Percentiles rank a stretch among this genome's conserved stretches.
Conservation (phyloP, 2,888 invertebrate genomes). For the Chymomyza amoena region DNA sequence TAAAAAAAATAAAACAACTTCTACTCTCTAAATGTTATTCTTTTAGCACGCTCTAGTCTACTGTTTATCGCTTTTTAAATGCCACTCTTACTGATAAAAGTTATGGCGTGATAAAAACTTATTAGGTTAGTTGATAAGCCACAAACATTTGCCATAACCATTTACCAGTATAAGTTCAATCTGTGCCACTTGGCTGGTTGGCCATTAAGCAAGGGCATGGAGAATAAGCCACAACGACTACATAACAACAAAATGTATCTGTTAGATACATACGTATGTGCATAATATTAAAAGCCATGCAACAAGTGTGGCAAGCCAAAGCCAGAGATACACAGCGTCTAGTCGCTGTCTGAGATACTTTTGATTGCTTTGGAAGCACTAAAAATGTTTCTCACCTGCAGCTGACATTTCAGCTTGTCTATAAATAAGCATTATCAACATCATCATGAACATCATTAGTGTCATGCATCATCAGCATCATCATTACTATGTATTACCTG, state of each 20-base stretch:
- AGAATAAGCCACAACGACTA: background rate
- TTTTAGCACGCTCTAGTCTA: conserved; percentile 3
- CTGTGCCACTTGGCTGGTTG: background rate
- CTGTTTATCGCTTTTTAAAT: background rate
- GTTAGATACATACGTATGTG: background rate
- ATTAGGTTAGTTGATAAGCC: conserved; percentile 16
- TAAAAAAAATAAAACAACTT: conserved; percentile 7
- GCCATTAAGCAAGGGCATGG: background rate
- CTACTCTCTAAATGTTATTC: conserved; percentile 19
- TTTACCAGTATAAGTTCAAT: background rate
- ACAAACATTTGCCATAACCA: background rate
- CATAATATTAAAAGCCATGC: conserved; percentile 26
- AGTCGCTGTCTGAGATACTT: conserved; percentile 31
- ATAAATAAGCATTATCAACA: conserved; percentile 36
- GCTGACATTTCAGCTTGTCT: conserved; percentile 43
- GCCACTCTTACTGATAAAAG: conserved; percentile 2
- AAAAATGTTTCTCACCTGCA: conserved; percentile 62
- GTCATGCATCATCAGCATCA: conserved; percentile 26
- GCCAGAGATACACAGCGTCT: conserved; percentile 3
- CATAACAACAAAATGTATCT: background rate
- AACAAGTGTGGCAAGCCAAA: conserved; percentile 13
- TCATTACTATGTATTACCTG: conserved; percentile 11
- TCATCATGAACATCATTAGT: conserved; percentile 22
- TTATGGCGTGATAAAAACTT: conserved; percentile 9
- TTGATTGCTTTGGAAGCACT: conserved; percentile 35